phyloP scores from a whole-genome alignment of 2,113 vertebrate genomes.

The Sprattus sprattus region DNA sequence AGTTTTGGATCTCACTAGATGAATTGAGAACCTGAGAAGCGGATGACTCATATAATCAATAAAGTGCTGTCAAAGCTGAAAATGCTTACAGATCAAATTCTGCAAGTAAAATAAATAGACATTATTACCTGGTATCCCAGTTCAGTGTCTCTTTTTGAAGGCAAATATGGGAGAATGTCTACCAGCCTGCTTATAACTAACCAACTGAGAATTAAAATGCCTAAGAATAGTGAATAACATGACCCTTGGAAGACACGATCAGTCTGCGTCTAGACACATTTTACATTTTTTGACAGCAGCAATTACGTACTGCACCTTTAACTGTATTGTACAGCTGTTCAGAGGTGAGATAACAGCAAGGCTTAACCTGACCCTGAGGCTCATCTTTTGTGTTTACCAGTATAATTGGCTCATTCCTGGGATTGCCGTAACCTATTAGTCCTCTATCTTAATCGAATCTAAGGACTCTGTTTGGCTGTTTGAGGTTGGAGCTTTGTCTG shows the following conservation, averaged over 20 bases:
- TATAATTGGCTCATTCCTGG: not conserved
- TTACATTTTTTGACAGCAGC: not conserved
- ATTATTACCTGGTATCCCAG: no score
- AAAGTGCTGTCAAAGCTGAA: no score
- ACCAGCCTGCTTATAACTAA: no score
- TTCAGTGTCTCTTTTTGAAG: no score
- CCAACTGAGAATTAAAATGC: no score
- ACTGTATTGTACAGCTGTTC: not conserved
- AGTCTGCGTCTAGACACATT: not conserved
- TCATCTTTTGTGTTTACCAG: not conserved
- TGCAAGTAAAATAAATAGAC: no score
- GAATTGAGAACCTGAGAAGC: no score
- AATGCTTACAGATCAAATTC: no score
- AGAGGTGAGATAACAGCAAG: not conserved
- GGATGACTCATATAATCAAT: no score
- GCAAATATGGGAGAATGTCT: no score
- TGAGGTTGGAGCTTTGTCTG: not conserved
- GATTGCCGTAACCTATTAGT: not conserved
- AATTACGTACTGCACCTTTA: not conserved
- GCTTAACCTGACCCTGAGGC: not conserved
- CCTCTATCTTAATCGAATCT: slow-evolving; percentile 4
- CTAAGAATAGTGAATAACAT: no score
- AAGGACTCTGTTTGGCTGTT: not conserved
- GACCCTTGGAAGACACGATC: not conserved
- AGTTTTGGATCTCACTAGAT: no score